Evolutionary conservation across 2,888 invertebrate species (phyloP).

Genomic region (Apodemia duryi): DNA sequence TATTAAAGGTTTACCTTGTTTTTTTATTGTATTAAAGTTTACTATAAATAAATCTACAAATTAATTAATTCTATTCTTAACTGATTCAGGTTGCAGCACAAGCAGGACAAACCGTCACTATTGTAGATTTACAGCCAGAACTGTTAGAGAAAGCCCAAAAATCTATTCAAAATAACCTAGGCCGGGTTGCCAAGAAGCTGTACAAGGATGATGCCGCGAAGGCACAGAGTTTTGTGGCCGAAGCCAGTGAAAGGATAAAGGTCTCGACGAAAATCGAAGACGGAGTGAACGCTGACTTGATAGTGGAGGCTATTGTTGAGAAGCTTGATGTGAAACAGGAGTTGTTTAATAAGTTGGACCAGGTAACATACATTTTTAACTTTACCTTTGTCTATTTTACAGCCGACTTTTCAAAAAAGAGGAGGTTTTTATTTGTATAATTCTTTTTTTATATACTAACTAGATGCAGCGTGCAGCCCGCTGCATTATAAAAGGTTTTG

Average conservation of each 20-base stretch:
- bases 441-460: too few species aligned
- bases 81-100: slow-evolving; percentile 86
- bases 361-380: slow-evolving; percentile 48
- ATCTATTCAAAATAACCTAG: slow-evolving; percentile 84
- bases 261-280: slow-evolving; percentile 80
- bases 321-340: slow-evolving; percentile 88
- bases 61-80: not conserved
- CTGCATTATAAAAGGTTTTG: too few species aligned
- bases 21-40: not conserved
- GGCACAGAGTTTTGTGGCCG: slow-evolving; percentile 82
- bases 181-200: slow-evolving; percentile 88
- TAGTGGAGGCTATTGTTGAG: slow-evolving; percentile 94
- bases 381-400: not conserved
- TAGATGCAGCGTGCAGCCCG: too few species aligned
- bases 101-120: slow-evolving; percentile 88
- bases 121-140: slow-evolving; percentile 87
- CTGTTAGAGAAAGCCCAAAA: slow-evolving; percentile 85
- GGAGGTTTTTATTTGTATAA: too few species aligned
- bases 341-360: slow-evolving; percentile 86
- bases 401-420: too few species aligned
- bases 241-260: slow-evolving; percentile 76
- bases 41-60: not conserved
- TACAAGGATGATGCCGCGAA: slow-evolving; percentile 83
- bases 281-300: slow-evolving; percentile 85
- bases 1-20: too few species aligned